A percentile compares a stretch with the other conserved stretches of the same genome.
phyloP scores from a whole-genome alignment of 2,797 vertebrate genomes.

The Notolabrus celidotus region DNA sequence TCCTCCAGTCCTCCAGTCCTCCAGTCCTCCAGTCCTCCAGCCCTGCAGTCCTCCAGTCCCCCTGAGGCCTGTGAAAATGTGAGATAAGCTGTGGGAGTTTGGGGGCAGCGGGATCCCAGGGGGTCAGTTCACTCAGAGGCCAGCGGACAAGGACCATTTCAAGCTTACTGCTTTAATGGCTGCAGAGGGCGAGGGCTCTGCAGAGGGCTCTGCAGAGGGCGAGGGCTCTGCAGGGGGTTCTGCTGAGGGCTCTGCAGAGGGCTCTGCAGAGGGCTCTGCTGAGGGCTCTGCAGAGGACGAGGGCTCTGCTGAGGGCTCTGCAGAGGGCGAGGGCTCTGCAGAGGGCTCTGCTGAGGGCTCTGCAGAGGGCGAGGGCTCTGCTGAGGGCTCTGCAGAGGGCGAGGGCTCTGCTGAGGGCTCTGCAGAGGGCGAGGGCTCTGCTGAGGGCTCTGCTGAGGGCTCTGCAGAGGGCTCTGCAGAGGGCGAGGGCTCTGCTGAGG shows the following conservation, averaged over 20 bases:
- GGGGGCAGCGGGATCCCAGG: slow-evolving; percentile 60
- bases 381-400: slow-evolving; percentile 3
- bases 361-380: too few species aligned
- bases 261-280: too few species aligned
- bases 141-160: slow-evolving; percentile 75
- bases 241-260: slow-evolving; percentile 3
- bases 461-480: too few species aligned
- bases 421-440: too few species aligned
- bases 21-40: slow-evolving; percentile 54
- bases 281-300: background rate
- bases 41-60: too few species aligned
- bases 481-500: too few species aligned
- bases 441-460: slow-evolving; percentile 4
- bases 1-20: slow-evolving; percentile 55
- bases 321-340: too few species aligned
- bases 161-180: slow-evolving; percentile 70
- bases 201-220: slow-evolving; percentile 1
- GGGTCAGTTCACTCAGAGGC: slow-evolving; percentile 78
- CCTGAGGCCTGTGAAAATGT: slow-evolving; percentile 68
- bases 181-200: slow-evolving; percentile 40
- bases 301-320: background rate
- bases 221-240: too few species aligned
- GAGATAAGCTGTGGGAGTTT: slow-evolving; percentile 71
- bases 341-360: background rate
- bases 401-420: background rate